A percentile compares a stretch with the other conserved stretches of the same genome.
Conservation (phyloP, 2,888 invertebrate species). For the Caenorhabditis sp. region DNA sequence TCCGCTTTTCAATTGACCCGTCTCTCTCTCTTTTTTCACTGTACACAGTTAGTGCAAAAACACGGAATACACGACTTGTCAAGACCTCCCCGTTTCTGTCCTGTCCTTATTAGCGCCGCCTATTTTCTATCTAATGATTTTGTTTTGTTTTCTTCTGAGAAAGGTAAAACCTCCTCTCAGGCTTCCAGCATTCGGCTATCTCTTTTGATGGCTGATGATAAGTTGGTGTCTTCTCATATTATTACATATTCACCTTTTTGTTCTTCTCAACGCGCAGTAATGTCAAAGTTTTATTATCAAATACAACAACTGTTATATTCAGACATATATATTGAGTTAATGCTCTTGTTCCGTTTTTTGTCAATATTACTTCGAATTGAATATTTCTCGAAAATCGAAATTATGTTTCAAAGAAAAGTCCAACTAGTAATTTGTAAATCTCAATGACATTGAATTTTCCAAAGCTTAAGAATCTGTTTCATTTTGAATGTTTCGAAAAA, state of each 20-base stretch:
- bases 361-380: too few relatives aligned
- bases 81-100: not conserved
- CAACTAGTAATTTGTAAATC: too few relatives aligned
- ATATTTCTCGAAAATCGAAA: too few relatives aligned
- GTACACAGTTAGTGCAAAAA: not conserved
- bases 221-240: not conserved
- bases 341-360: too few relatives aligned
- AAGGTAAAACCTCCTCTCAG: not conserved
- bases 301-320: not conserved
- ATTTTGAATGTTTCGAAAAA: not conserved
- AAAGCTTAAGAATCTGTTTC: not conserved
- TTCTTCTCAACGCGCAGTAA: not conserved
- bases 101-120: not conserved
- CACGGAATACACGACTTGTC: not conserved
- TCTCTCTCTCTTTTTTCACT: constrained; percentile 2
- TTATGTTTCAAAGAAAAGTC: too few relatives aligned
- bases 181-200: not conserved
- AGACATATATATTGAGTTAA: too few relatives aligned
- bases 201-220: not conserved
- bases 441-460: not conserved
- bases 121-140: not conserved
- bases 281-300: not conserved
- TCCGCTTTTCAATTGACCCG: constrained; percentile 2
- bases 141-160: not conserved
- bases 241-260: not conserved